Conservation (phyloP, 2,113 vertebrate genomes). For the Balaenoptera acutorostrata region DNA sequence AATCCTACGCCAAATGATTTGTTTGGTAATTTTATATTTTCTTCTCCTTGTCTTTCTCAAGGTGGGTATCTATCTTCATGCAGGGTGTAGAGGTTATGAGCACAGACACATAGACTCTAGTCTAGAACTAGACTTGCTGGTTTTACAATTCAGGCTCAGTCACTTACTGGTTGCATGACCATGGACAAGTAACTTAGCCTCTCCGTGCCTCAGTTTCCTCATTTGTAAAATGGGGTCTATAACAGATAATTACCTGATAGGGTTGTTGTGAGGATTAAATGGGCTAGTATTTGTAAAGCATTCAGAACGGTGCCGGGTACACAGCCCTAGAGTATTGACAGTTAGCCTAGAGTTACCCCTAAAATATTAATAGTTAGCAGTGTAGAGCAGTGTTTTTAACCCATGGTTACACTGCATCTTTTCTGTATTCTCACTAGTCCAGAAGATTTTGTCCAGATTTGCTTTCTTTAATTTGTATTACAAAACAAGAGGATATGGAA, state of each 20-base stretch:
- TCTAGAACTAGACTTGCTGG: not conserved
- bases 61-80: not conserved
- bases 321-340: not conserved
- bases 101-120: not conserved
- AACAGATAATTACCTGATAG: not conserved
- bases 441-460: not conserved
- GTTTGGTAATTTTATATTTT: not conserved
- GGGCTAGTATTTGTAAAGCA: not conserved
- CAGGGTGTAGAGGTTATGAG: not conserved
- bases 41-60: not conserved
- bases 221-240: not conserved
- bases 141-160: not conserved
- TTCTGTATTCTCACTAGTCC: not conserved
- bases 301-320: not conserved
- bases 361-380: not conserved
- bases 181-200: not conserved
- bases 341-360: not conserved
- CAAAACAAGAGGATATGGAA: not conserved
- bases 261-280: not conserved
- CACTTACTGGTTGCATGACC: not conserved
- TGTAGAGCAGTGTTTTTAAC: not conserved
- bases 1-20: not conserved
- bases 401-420: not conserved
- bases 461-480: not conserved
- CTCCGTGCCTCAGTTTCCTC: not conserved